These are phyloP conservation scores for Himalopsyche japonica DNA, from an alignment of 2,888 invertebrate genomes.

Conservation along the genomic window DNA sequence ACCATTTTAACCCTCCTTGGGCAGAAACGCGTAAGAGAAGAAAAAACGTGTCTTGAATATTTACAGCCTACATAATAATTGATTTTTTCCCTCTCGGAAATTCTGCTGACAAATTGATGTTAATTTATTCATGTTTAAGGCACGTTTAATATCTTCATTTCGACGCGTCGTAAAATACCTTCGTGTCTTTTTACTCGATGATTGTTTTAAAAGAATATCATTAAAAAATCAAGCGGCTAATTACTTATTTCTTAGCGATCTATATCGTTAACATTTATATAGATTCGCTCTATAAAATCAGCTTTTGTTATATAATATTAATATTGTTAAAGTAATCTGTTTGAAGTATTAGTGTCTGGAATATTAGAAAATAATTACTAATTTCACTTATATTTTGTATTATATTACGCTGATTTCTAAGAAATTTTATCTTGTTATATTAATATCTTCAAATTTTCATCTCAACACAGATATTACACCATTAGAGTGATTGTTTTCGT, in stretches of 20 bases:
- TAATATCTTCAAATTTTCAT: too few relatives aligned
- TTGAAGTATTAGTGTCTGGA: too few relatives aligned
- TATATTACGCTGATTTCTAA: too few relatives aligned
- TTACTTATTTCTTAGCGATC: not conserved
- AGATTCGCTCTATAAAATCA: too few relatives aligned
- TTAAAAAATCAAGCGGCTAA: not conserved
- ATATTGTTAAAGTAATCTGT: too few relatives aligned
- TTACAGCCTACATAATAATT: not conserved
- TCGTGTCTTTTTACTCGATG: not conserved
- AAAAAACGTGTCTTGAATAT: not conserved
- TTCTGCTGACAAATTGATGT: not conserved
- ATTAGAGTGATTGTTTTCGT: too few relatives aligned
- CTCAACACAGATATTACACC: too few relatives aligned
- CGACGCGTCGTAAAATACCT: not conserved
- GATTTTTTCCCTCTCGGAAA: not conserved
- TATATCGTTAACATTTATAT: too few relatives aligned
- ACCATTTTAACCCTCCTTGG: not conserved
- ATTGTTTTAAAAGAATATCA: not conserved
- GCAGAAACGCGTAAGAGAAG: not conserved
- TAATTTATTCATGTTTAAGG: not conserved
- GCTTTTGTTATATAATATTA: too few relatives aligned
- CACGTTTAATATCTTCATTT: not conserved
- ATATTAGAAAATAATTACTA: too few relatives aligned
- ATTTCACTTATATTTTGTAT: too few relatives aligned
- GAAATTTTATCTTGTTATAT: too few relatives aligned